These are phyloP conservation scores for Drosophila repleta DNA, from an alignment of 1,140 invertebrate species.

Conservation along the genomic window DNA sequence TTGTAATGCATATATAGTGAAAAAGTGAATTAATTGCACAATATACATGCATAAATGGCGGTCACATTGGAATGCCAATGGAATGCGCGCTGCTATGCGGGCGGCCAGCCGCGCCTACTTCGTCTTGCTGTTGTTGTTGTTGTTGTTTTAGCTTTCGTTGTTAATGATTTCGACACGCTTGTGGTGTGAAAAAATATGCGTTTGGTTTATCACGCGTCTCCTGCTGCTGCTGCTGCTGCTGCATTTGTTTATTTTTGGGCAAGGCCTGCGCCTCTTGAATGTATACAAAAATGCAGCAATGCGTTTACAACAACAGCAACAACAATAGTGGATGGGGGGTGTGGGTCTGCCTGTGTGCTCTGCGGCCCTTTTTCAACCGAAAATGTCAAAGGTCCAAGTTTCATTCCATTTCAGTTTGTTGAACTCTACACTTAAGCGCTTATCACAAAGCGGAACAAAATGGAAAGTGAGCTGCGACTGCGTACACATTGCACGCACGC, in stretches of 20 bases:
- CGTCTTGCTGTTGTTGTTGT: constrained; percentile 34
- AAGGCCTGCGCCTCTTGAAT: constrained; percentile 55
- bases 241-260: constrained; percentile 51
- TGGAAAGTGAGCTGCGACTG: constrained; percentile 55
- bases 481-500: constrained; percentile 15
- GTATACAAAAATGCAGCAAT: constrained; percentile 74
- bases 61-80: constrained; percentile 67
- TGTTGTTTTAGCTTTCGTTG: constrained; percentile 45
- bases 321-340: neutral
- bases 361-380: constrained; percentile 28
- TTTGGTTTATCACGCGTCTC: constrained; percentile 72
- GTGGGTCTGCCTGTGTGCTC: too few species aligned
- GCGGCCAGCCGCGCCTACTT: constrained; percentile 60
- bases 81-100: constrained; percentile 64
- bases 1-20: constrained; percentile 66
- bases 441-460: constrained; percentile 67
- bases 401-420: constrained; percentile 36
- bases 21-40: constrained; percentile 80
- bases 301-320: constrained; percentile 55
- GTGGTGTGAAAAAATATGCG: constrained; percentile 77
- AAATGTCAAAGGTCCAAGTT: constrained; percentile 73
- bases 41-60: constrained; percentile 50
- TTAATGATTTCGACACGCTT: constrained; percentile 69
- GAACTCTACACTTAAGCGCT: constrained; percentile 42
- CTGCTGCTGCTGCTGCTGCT: constrained; percentile 18